These are phyloP conservation scores for Riparia riparia DNA, from an alignment of 2,113 vertebrate genomes.

Conservation along the genomic window DNA sequence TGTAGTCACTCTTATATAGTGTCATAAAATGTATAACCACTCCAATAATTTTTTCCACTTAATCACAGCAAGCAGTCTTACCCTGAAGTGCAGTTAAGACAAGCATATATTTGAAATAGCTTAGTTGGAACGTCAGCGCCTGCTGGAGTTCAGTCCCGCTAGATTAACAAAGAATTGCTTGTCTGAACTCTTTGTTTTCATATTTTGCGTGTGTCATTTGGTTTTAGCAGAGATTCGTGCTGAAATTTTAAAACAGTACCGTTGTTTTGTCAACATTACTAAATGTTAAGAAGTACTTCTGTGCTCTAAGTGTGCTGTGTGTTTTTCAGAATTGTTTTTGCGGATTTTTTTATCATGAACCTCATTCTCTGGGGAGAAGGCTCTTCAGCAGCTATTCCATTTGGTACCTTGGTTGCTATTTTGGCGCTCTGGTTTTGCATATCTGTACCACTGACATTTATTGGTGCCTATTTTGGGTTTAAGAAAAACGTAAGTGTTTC, in stretches of 20 bases:
- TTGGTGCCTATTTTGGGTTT: slow-evolving; percentile 97
- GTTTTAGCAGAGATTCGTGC: not conserved
- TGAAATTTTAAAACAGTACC: not conserved
- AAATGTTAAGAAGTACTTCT: slow-evolving; percentile 1
- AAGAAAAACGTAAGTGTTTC: slow-evolving; percentile 89
- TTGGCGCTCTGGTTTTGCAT: slow-evolving; percentile 98
- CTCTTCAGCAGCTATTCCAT: slow-evolving; percentile 96
- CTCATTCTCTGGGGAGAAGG: slow-evolving; percentile 98
- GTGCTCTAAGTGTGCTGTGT: slow-evolving; percentile 35
- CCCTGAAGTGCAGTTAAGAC: slow-evolving; percentile 46
- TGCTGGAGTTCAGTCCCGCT: slow-evolving; percentile 46
- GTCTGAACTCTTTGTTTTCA: slow-evolving; percentile 15
- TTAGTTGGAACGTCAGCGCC: slow-evolving; percentile 37
- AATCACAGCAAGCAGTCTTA: slow-evolving; percentile 50
- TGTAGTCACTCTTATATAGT: not conserved
- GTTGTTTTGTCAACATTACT: not conserved
- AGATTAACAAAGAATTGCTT: slow-evolving; percentile 33
- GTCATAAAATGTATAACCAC: slow-evolving; percentile 21
- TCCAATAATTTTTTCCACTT: slow-evolving; percentile 36
- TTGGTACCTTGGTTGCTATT: slow-evolving; percentile 94
- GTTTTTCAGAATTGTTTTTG: slow-evolving; percentile 92
- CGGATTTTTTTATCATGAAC: slow-evolving; percentile 98
- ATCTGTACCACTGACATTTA: slow-evolving; percentile 94
- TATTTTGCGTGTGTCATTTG: not conserved
- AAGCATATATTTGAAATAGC: slow-evolving; percentile 34